phyloP scores from a whole-genome alignment of 2,888 invertebrate species.

The Melipona bicolor region DNA sequence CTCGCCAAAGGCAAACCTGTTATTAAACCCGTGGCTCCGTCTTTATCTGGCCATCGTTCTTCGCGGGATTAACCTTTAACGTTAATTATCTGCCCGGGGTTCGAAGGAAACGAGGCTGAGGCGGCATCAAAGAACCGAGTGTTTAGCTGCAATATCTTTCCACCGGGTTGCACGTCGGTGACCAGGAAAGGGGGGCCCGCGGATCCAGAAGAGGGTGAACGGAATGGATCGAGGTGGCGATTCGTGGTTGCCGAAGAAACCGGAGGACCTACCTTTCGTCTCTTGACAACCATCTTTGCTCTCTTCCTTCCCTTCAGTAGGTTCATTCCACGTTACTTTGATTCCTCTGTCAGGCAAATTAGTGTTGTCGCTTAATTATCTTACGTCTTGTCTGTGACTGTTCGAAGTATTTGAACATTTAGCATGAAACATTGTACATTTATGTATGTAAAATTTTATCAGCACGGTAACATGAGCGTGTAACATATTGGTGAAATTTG shows the following conservation, averaged over 20 bases:
- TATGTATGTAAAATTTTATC: no score
- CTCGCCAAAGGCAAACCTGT: conserved; percentile 38
- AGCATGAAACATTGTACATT: neutral
- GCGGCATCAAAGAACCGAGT: conserved; percentile 81
- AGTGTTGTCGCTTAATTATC: conserved; percentile 17
- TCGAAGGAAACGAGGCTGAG: conserved; percentile 57
- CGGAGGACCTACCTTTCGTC: conserved; percentile 57
- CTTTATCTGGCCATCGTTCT: conserved; percentile 63
- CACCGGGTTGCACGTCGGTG: conserved; percentile 78
- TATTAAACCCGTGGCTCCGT: conserved; percentile 44
- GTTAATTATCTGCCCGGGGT: conserved; percentile 78
- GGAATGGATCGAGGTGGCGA: conserved; percentile 48
- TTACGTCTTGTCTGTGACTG: neutral
- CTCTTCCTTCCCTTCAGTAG: neutral
- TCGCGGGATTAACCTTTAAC: conserved; percentile 79
- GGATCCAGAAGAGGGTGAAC: conserved; percentile 57
- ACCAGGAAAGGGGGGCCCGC: conserved; percentile 64
- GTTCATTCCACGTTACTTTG: conserved; percentile 30
- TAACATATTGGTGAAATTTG: no score
- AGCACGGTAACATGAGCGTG: no score
- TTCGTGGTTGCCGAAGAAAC: conserved; percentile 68
- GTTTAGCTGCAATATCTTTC: conserved; percentile 82
- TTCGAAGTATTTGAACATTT: neutral
- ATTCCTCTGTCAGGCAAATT: neutral
- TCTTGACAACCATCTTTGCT: conserved; percentile 35